Evolutionary conservation across 2,113 vertebrate species (phyloP).

Genomic region (Corvus hawaiiensis): DNA sequence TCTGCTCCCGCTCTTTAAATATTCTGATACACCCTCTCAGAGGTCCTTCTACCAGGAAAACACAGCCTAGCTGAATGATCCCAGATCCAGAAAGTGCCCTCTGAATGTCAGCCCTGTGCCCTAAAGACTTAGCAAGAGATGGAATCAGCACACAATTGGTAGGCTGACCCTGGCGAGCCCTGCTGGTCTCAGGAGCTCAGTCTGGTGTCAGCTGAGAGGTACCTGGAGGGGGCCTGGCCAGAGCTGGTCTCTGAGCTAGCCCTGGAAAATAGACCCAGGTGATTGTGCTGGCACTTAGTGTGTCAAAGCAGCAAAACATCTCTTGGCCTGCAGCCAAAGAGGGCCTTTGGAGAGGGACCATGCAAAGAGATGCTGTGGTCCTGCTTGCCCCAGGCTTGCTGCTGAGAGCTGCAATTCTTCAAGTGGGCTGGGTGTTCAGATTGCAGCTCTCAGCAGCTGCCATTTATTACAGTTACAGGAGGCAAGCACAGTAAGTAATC

Average conservation of each 20-base stretch:
- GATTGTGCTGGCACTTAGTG: background rate
- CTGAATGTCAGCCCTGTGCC: background rate
- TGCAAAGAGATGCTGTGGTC: background rate
- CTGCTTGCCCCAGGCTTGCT: background rate
- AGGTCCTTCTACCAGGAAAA: background rate
- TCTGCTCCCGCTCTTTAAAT: background rate
- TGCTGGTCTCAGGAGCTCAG: background rate
- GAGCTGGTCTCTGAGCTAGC: background rate
- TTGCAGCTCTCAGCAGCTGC: background rate
- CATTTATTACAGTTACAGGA: background rate
- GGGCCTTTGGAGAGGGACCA: background rate
- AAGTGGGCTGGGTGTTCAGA: background rate
- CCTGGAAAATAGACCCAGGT: background rate
- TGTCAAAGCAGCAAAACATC: background rate
- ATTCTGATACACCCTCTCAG: background rate
- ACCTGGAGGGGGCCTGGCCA: background rate
- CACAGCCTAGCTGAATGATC: background rate
- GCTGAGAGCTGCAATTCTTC: background rate
- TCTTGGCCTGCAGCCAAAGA: background rate
- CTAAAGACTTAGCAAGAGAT: background rate
- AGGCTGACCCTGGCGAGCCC: background rate
- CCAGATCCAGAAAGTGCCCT: background rate
- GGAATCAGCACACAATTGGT: background rate
- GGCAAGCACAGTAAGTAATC: background rate
- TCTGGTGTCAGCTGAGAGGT: fast-evolving